Evolutionary conservation across 2,113 vertebrate genomes (phyloP).

Genomic region (Osmerus eperlanus): DNA sequence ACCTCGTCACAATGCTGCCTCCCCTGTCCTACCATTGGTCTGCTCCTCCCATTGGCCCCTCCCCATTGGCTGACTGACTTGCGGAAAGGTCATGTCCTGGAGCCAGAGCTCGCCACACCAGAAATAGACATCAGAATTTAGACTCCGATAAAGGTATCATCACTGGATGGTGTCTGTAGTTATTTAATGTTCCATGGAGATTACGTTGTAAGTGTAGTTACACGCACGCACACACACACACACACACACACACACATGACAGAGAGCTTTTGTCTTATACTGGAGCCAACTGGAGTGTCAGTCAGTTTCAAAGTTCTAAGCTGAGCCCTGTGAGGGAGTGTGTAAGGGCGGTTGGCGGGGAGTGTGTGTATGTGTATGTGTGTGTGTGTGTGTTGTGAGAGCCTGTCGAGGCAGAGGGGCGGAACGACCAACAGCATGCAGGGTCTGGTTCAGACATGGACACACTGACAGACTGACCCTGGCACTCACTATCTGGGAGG

Average conservation of each 20-base stretch:
- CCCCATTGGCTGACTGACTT: conserved; percentile 31
- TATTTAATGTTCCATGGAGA: background rate
- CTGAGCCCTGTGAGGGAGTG: conserved; percentile 60
- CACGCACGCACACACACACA: background rate
- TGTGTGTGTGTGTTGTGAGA: conserved; percentile 1
- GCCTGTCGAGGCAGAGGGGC: conserved; percentile 40
- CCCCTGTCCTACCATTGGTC: no score
- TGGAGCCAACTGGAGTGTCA: conserved; percentile 61
- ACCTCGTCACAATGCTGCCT: conserved; percentile 32
- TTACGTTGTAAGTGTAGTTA: background rate
- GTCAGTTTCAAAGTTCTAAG: conserved; percentile 70
- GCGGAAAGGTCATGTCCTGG: conserved; percentile 42
- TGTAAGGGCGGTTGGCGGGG: conserved; percentile 58
- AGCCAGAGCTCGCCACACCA: conserved; percentile 25
- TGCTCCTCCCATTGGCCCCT: background rate
- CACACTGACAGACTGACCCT: conserved; percentile 49
- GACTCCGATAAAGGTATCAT: conserved; percentile 5
- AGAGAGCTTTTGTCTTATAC: conserved; percentile 47
- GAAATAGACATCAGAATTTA: conserved; percentile 48
- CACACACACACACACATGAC: background rate
- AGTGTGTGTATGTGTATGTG: conserved; percentile 32
- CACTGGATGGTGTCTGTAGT: conserved; percentile 14
- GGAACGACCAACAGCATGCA: conserved; percentile 52
- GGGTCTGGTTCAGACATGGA: conserved; percentile 41
- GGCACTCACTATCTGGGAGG: conserved; percentile 21